Evolutionary conservation across 2,888 invertebrate genomes (phyloP), one percentile per base, ranked within the genome.

Genomic region (Philereme vetulata): DNA sequence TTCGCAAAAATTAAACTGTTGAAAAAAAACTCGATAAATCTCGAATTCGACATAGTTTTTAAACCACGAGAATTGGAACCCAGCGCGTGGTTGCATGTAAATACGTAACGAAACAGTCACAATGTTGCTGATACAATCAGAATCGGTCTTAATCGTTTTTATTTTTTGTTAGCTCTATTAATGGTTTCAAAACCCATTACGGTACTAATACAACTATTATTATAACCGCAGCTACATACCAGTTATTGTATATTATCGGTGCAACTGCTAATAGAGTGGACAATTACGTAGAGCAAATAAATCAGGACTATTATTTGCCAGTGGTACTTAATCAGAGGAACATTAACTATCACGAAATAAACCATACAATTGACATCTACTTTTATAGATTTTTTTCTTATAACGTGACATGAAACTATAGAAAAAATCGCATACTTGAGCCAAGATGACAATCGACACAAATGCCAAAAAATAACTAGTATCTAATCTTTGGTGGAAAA

Each of bases 151-250:
- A 62, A 62, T 55, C 11, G 54, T 40, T 54, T 38, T 51, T 34
- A 58, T 45, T 56, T 64, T 60, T 65, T 62, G 56, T 58, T 61
- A 32, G 45, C 44, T 45, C 51, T 56, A 61, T 51, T 51, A 59
- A 59, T 61, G 45, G 56, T 56, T 56, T 53, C 38, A 51, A 58
- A 63, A 57, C 56, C 59, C 11, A 59, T 59, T 61, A 60, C 46
- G 59, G 63, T 45, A 7, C 51, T 60, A 63, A 66, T 62, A 58
- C 51, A 55, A 35, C 60, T 52, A 59, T 63, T 58, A 60, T 40
- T 49, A 47, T 60, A 60, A 58, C 58, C 45, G 43, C n/a, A 11
- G 35, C 32, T 53, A 54, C 57, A 57, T 58, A 50, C 57, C 54
- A 34, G n/a, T 9, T 33, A 7, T n/a, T n/a, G 42, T 42, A 46